Base-by-base conservation (phyloP, 2,797 vertebrate species). In the Liparis tanakae region DNA sequence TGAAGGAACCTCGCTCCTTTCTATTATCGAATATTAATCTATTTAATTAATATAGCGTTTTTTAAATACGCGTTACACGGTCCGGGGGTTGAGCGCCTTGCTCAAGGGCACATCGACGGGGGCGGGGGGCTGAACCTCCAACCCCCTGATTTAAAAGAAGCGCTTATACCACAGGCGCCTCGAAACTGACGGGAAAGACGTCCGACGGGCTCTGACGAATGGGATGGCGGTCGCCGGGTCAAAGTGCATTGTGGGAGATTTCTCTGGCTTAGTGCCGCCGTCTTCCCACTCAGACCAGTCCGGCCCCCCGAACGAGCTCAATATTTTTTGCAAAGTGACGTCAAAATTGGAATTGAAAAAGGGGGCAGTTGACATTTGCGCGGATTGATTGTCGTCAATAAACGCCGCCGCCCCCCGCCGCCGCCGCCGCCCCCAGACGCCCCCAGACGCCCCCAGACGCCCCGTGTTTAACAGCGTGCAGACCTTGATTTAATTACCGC, bases 401-500 rank as follows among this genome's bases (percentile, higher is more conserved):
- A 84, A 80, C 81, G 70, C 72, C 56, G 88, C 87, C 81, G 70
- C 72, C 56, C 88, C 87, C 90, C n/a, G n/a, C n/a, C n/a, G n/a
- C n/a, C n/a, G n/a, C n/a, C n/a, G n/a, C n/a, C n/a, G 90, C 85
- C 89, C 73, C 70, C 73, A 78, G 78, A 87, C 78, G 79, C 70
- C 72, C 79, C 56, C n/a, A n/a, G n/a, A n/a, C n/a, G 90, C 85
- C 89, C 73, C 70, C 73, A 78, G 78, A 87, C 78, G 79, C 70
- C 72, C 79, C 56, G 22, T 90, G 87, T 91, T 92, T 86, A 92
- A 92, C 82, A 87, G 87, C 75, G 71, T 30, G 78, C 76, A 77
- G 74, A 84, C 84, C 85, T 79, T 90, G 89, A 90, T 91, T 92
- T 90, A 90, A 93, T 93, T 91, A 91, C 74, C 78, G 65, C 79